These are phyloP conservation scores for Falco peregrinus DNA, from an alignment of 2,797 vertebrate genomes.

Conservation along the genomic window DNA sequence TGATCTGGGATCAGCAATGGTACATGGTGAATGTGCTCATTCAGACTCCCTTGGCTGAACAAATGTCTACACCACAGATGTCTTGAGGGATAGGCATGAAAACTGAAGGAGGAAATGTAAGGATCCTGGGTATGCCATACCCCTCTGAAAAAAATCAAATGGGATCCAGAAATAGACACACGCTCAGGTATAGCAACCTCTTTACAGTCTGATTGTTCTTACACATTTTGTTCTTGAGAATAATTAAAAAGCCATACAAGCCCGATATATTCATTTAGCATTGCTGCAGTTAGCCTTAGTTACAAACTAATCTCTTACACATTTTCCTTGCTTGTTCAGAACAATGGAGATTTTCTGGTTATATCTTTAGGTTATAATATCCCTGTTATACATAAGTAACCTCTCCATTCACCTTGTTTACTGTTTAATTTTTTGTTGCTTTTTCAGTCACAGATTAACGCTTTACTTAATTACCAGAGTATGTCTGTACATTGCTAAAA, in stretches of 20 bases:
- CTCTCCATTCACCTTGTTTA: background rate
- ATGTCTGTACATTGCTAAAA: background rate
- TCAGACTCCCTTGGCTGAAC: background rate
- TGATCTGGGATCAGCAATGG: background rate
- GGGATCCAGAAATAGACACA: background rate
- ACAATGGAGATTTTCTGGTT: background rate
- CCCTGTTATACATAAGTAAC: background rate
- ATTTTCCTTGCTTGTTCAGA: background rate
- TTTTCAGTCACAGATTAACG: background rate
- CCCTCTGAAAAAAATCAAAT: background rate
- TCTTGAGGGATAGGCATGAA: background rate
- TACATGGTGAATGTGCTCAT: background rate
- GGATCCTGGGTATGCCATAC: background rate
- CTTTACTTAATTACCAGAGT: background rate
- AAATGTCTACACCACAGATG: background rate
- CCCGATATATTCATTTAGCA: background rate
- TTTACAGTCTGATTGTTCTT: background rate
- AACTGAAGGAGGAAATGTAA: constrained; percentile 8
- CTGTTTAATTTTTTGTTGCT: background rate
- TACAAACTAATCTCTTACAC: background rate
- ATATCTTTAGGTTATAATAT: background rate
- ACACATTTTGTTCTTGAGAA: background rate
- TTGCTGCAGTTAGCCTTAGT: background rate
- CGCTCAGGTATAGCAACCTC: background rate
- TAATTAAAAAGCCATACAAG: background rate